Percentiles rank a stretch among this genome's conserved stretches.
Evolutionary conservation across 2,797 vertebrate species (phyloP).

Genomic region (Rallus crepitans): DNA sequence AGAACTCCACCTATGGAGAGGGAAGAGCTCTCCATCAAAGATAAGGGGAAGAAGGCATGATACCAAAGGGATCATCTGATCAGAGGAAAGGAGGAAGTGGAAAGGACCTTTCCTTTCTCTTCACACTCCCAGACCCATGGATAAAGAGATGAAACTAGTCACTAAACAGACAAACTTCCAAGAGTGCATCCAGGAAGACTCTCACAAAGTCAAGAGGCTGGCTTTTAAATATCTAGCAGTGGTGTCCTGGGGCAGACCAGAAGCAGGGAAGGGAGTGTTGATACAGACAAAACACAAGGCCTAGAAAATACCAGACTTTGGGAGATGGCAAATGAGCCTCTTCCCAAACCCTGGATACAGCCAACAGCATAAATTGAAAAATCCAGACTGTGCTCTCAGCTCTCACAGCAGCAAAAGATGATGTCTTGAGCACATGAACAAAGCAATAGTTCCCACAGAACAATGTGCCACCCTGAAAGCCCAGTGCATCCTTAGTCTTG

Average conservation of each 20-base stretch:
- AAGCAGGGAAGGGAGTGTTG: background rate
- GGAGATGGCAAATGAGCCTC: background rate
- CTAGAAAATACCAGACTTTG: background rate
- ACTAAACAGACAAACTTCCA: background rate
- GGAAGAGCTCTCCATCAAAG: background rate
- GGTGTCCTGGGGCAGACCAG: background rate
- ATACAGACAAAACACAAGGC: background rate
- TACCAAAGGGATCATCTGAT: background rate
- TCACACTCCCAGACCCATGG: background rate
- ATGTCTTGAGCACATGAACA: background rate
- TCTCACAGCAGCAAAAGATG: background rate
- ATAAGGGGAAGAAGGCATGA: background rate
- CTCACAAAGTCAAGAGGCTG: background rate
- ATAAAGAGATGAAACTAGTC: background rate
- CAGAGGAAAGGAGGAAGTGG: background rate
- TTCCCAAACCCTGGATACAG: background rate
- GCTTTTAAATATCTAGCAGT: background rate
- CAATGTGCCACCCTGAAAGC: constrained; percentile 10
- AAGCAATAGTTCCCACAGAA: constrained; percentile 10
- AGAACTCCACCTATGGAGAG: background rate
- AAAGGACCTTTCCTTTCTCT: background rate
- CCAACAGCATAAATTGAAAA: background rate
- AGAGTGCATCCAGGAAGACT: background rate
- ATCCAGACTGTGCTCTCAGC: background rate
- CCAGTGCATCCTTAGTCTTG: background rate